A percentile compares a stretch with the other conserved stretches of the same genome.
phyloP scores from a whole-genome alignment of 2,797 vertebrate species.

The Hyperoplus immaculatus region DNA sequence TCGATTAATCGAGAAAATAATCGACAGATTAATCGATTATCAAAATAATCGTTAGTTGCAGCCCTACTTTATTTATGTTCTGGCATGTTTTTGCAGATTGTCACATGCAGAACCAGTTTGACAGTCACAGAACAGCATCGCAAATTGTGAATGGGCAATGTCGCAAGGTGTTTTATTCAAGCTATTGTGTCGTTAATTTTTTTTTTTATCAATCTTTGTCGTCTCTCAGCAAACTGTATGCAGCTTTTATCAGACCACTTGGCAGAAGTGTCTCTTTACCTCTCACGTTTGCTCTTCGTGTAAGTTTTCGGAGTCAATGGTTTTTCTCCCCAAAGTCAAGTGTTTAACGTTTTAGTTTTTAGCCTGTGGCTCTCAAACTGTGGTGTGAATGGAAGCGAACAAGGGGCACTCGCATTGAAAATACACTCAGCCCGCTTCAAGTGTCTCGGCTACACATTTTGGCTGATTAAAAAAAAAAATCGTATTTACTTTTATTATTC shows the following conservation, averaged over 20 bases:
- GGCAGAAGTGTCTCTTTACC: slow-evolving; percentile 60
- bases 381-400: slow-evolving; percentile 53
- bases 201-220: slow-evolving; percentile 16
- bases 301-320: slow-evolving; percentile 62
- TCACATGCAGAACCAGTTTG: background rate
- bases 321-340: slow-evolving; percentile 53
- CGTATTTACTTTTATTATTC: slow-evolving; percentile 41
- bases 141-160: slow-evolving; percentile 8
- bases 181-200: background rate
- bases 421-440: slow-evolving; percentile 44
- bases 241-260: slow-evolving; percentile 50
- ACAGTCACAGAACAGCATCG: background rate
- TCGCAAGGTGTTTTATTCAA: background rate
- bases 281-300: slow-evolving; percentile 51
- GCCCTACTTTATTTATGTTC: too few relatives aligned
- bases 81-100: background rate
- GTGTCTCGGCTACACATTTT: slow-evolving; percentile 36
- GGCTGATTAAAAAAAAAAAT: slow-evolving; percentile 51
- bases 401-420: slow-evolving; percentile 53
- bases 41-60: too few relatives aligned
- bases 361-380: slow-evolving; percentile 29
- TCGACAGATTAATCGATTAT: too few relatives aligned
- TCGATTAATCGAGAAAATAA: too few relatives aligned
- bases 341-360: slow-evolving; percentile 42
- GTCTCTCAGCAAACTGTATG: background rate